Evolutionary conservation across 2,888 invertebrate genomes (phyloP), one percentile per base, ranked within the genome.

Genomic region (Chesias legatella): DNA sequence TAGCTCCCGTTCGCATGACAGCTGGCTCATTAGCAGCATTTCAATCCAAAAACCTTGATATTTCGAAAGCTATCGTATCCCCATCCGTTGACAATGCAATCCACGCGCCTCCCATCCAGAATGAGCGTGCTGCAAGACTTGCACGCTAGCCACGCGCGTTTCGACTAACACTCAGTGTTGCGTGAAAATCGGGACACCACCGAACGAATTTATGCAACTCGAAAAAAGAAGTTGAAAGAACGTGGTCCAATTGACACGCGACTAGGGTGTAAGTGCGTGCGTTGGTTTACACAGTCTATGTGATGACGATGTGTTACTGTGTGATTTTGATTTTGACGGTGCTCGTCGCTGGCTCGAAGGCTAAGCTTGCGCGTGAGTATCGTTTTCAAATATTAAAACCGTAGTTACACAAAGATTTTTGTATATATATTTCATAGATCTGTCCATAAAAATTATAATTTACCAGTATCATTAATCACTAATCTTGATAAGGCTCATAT

Each of bases 151-250:
- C 64, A 65, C 57, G 67, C 55, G 60, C 65, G 74, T 79, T 79
- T 71, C 66, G 71, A 72, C 77, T 72, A 76, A 65, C 61, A 59
- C 27, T 52, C 79, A 79, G 60, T 60, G 75, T 81, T 76, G 77
- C 84, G 81, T 85, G 80, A 79, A 83, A 83, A 75, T 82, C 82
- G 75, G 81, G 68, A 81, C 82, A 84, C 74, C 76, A 69, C 66
- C 69, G 63, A 62, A 58, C 63, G 70, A 73, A 77, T 83, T 83
- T 77, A 72, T 85, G 84, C 83, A 85, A 86, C 40, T 34, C 67
- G 69, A 59, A 75, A 74, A 78, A 79, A 17, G 44, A 34, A 35
- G 27, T 44, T 32, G 78, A 82, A 78, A 81, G 71, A 81, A 81
- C 78, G 64, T 56, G 84, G 76, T 79, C 67, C 48, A 55, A 77